Conservation (phyloP, 2,888 invertebrate genomes). For the Atethmia centrago region DNA sequence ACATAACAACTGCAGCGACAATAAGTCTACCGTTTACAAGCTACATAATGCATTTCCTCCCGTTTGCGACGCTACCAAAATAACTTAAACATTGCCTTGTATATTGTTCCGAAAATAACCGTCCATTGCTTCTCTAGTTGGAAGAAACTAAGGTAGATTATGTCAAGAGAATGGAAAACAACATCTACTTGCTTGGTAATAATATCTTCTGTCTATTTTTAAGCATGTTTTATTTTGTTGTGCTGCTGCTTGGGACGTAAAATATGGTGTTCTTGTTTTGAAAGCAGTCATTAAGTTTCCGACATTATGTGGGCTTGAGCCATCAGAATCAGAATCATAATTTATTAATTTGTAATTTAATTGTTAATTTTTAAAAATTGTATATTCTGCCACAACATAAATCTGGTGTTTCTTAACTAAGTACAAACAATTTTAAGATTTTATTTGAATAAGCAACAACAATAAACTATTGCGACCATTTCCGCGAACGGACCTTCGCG, state of each 20-base stretch:
- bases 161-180: conserved; percentile 28
- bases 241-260: not conserved
- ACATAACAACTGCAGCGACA: conserved; percentile 30
- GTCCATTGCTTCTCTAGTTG: conserved; percentile 9
- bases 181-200: conserved; percentile 2
- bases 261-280: conserved; percentile 17
- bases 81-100: conserved; percentile 39
- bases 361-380: not conserved
- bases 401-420: not conserved
- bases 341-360: not conserved
- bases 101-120: conserved; percentile 33
- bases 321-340: not conserved
- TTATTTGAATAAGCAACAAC: not conserved
- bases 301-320: not conserved
- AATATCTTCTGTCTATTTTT: conserved; percentile 22
- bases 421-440: not conserved
- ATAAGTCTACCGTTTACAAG: conserved; percentile 40
- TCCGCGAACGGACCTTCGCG: too few relatives aligned
- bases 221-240: conserved; percentile 20
- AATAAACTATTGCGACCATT: not conserved
- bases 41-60: conserved; percentile 46
- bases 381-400: not conserved
- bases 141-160: conserved; percentile 27
- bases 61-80: conserved; percentile 26
- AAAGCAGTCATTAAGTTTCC: not conserved